phyloP scores from a whole-genome alignment of 2,113 vertebrate species.

The Pungitius pungitius region DNA sequence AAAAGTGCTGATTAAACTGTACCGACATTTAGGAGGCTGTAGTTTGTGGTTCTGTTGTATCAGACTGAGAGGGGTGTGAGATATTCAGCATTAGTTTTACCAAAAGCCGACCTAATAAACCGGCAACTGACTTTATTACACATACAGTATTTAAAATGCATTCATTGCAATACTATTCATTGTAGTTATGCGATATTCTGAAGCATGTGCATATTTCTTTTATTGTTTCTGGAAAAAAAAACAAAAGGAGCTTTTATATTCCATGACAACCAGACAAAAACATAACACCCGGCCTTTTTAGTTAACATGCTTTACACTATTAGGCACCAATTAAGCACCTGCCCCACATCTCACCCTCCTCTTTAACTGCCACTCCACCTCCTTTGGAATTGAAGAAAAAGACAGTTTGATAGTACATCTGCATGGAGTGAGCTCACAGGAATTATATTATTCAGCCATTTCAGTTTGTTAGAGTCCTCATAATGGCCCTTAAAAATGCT shows the following conservation, averaged over 20 bases:
- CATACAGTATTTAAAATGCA: not conserved
- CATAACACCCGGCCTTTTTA: not conserved
- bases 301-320: not conserved
- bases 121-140: not conserved
- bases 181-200: not conserved
- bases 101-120: not conserved
- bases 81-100: not conserved
- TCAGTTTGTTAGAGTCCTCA: not conserved
- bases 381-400: not conserved
- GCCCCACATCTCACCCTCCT: not conserved
- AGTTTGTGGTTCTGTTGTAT: not conserved
- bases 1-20: not conserved
- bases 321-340: slow-evolving; percentile 6
- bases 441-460: slow-evolving; percentile 2
- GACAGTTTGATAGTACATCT: not conserved
- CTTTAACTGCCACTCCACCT: slow-evolving; percentile 12
- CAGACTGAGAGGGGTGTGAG: not conserved
- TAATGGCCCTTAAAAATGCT: not conserved
- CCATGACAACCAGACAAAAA: not conserved
- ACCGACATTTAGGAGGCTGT: not conserved
- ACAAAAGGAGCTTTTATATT: too few relatives aligned
- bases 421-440: not conserved
- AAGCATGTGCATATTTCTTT: slow-evolving; percentile 5
- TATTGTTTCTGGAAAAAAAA: not conserved
- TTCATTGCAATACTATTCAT: not conserved